phyloP scores from a whole-genome alignment of 2,888 invertebrate species.

The Leptopilina drosophilae region DNA sequence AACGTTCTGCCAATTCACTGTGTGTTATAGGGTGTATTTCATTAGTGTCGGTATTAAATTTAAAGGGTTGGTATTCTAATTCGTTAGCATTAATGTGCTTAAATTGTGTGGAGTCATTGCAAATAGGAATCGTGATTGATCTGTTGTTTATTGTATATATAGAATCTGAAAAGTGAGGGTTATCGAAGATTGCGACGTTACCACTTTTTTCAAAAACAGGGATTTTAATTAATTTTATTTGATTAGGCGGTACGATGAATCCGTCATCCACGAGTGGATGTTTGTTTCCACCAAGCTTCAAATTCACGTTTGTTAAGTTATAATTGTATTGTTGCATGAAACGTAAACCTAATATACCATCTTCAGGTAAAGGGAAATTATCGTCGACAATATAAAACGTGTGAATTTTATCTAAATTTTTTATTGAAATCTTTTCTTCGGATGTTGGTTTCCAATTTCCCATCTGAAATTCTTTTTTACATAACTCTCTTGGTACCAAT shows the following conservation, averaged over 20 bases:
- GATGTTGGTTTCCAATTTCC: neutral
- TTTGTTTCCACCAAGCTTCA: neutral
- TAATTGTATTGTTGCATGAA: neutral
- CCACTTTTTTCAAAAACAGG: neutral
- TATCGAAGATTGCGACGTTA: neutral
- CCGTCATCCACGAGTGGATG: neutral
- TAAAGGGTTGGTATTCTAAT: too few species aligned
- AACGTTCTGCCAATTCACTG: too few species aligned
- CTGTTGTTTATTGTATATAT: too few species aligned
- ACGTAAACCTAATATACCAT: neutral
- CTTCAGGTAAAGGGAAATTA: neutral
- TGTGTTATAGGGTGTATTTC: too few species aligned
- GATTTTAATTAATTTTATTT: neutral
- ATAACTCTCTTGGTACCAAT: neutral
- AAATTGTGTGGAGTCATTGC: too few species aligned
- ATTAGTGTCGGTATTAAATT: too few species aligned
- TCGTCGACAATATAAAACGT: neutral
- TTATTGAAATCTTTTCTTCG: neutral
- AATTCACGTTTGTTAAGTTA: neutral
- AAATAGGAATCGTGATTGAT: too few species aligned
- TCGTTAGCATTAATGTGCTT: too few species aligned
- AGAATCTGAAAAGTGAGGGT: neutral
- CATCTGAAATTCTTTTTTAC: neutral
- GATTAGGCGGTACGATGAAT: neutral
- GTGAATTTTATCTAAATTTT: neutral